Evolutionary conservation across 2,888 invertebrate species (phyloP), one percentile per base, ranked within the genome.

Genomic region (Polyploca ridens): DNA sequence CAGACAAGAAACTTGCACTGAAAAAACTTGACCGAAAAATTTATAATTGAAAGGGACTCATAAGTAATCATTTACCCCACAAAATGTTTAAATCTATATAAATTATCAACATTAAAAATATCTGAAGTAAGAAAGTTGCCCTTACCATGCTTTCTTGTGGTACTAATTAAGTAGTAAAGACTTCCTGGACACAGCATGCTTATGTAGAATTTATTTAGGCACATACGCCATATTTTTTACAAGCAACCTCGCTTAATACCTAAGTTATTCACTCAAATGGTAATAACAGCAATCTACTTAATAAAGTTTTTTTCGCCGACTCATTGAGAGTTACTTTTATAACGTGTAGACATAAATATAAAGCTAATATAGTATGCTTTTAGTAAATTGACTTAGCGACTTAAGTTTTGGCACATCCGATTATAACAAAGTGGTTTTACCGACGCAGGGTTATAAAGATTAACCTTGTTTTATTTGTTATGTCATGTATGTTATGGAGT

Each of bases 381-480:
- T 75, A 74, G 69, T 70, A 74, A 78, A 81, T 79, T 77, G 69
- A 72, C 69, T 74, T 73, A 71, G 66, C 66, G 63, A 57, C 69
- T 72, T 66, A 38, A 57, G 38, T 57, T 54, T 49, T 62, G 49
- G 16, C 49, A 62, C 49, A 62, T 68, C 65, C 63, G 66, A 72
- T 68, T 70, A 71, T 64, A 63, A 62, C 57, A 66, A 66, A 49
- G 65, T 67, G 65, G 64, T 67, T 67, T 70, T 69, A 69, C 69
- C 66, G 67, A 69, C 69, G 58, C 62, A 65, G 62, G 63, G 67
- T 58, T 62, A 68, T 69, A 59, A 58, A 66, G 69, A 70, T 66
- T 69, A 69, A 71, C 71, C 71, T 74, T 72, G 70, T 46, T 33
- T 64, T 46, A 54, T 64, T 27, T 46, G 46, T 63, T 62, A 61